phyloP scores from a whole-genome alignment of 2,888 invertebrate species.

The Lucinisca nassula region DNA sequence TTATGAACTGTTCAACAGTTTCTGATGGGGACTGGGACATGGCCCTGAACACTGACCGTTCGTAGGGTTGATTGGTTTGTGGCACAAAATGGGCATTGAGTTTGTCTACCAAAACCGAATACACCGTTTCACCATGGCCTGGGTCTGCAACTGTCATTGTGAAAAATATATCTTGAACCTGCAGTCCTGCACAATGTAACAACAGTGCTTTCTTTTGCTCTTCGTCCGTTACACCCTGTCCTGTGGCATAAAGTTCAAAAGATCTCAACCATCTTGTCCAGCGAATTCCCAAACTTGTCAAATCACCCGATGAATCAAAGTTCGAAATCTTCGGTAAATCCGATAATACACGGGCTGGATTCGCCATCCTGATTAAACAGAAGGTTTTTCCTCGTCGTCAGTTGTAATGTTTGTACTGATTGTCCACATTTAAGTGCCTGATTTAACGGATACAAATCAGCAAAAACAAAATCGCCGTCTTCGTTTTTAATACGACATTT shows the following conservation, averaged over 20 bases:
- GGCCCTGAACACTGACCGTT: constrained; percentile 20
- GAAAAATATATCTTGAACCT: constrained; percentile 29
- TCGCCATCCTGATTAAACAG: background rate
- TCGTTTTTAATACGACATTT: too few species aligned
- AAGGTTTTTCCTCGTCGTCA: background rate
- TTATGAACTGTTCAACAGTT: constrained; percentile 58
- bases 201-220: constrained; percentile 23
- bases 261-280: constrained; percentile 23
- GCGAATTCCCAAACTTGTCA: constrained; percentile 13
- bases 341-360: background rate
- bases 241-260: constrained; percentile 21
- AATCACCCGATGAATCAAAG: constrained; percentile 33
- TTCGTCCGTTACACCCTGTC: background rate
- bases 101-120: background rate
- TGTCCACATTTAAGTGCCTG: too few species aligned
- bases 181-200: constrained; percentile 21
- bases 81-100: constrained; percentile 34
- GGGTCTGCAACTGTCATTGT: background rate
- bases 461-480: too few species aligned
- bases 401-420: too few species aligned
- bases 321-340: background rate
- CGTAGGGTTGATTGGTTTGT: constrained; percentile 21
- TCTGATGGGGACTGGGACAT: constrained; percentile 17
- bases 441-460: too few species aligned
- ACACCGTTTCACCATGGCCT: constrained; percentile 9